These are phyloP conservation scores for Dendrophyllia cribrosa DNA, from an alignment of 64 coral and sea anemone species.

Conservation along the genomic window DNA sequence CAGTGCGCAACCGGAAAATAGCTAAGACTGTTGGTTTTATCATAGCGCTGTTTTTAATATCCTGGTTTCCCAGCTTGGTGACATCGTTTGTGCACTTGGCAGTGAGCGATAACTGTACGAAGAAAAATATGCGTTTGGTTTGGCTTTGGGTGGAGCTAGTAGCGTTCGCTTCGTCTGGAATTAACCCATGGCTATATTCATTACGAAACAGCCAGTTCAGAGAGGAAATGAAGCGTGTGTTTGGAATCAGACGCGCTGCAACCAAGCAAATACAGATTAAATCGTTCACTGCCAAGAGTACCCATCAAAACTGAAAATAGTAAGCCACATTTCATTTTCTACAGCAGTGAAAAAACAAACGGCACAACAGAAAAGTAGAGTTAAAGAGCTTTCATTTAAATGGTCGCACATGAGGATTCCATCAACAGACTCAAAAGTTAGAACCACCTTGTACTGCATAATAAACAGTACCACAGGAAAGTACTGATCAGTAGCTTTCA, in stretches of 20 bases:
- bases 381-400: no score
- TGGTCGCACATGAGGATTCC: no score
- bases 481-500: no score
- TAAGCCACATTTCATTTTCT: no score
- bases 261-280: not conserved
- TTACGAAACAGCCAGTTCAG: conserved; percentile 30
- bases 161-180: conserved; percentile 37
- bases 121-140: conserved; percentile 24
- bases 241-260: not conserved
- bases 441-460: no score
- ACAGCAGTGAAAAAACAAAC: no score
- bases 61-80: conserved; percentile 23
- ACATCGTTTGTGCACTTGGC: conserved; percentile 35
- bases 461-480: no score
- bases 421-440: no score
- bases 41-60: conserved; percentile 20
- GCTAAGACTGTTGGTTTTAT: conserved; percentile 36
- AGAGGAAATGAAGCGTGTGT: conserved; percentile 12
- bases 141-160: conserved; percentile 47
- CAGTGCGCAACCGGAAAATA: conserved; percentile 5
- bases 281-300: not conserved
- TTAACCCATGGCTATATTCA: conserved; percentile 51
- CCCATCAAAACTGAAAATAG: not conserved
- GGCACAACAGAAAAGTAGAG: no score
- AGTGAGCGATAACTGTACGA: not conserved